Base-by-base conservation (phyloP, 2,888 invertebrate species). In the Caenorhabditis sp. region DNA sequence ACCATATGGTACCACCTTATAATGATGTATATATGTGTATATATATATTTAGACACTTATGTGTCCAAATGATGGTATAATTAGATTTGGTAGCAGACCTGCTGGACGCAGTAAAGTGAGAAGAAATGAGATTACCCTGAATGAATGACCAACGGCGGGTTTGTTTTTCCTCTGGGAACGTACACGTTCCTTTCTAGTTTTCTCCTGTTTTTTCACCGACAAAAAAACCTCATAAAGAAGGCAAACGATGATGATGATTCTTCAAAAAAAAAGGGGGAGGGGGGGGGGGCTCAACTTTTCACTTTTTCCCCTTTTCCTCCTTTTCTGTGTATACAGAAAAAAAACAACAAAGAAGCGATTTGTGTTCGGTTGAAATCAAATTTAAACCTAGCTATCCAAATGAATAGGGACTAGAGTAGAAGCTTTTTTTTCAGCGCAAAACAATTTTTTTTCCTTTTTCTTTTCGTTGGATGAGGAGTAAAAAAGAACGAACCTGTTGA, bases 401-500 rank as follows among this genome's bases (percentile, higher is more conserved):
- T 31, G 31, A 31, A 31, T 31, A 31, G 31, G 4, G 31, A 31
- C 4, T 31, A 31, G 31, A 31, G 31, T 6, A 31, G 31, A 31
- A 10, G 4, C 10, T 31, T 31, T 31, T 31, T 31, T 31, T 31
- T 10, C n/a, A n/a, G n/a, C n/a, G n/a, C n/a, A n/a, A n/a, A n/a
- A n/a, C n/a, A n/a, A n/a, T n/a, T 43, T 43, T 43, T 10, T 43
- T 43, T 10, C 10, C 43, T 12, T 43, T 43, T n/a, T n/a, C n/a
- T n/a, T n/a, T n/a, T n/a, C n/a, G n/a, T n/a, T n/a, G n/a, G n/a
- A 87, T 60, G 79, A 81, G 53, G 86, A 6, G 21, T 12, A n/a
- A 50, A 50, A 51, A 51, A 55, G 10, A 24, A n/a, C 63, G 8
- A 17, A 79, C 79, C 76, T 77, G 77, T 24, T 75, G 83, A 69